Evolutionary conservation across 2,113 vertebrate species (phyloP).

Genomic region (Bos javanicus): DNA sequence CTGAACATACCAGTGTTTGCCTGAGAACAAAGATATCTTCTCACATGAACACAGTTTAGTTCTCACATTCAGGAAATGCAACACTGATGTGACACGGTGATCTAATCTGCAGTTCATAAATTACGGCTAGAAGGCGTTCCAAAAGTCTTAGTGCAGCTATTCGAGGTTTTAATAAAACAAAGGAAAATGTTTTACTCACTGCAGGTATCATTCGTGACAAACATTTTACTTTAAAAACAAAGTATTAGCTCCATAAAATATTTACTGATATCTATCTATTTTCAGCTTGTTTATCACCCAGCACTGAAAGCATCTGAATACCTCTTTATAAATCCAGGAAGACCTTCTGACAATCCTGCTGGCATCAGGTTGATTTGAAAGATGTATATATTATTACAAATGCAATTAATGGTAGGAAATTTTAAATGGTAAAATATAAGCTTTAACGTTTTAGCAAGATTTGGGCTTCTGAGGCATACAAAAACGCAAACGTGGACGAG

Average conservation of each 20-base stretch:
- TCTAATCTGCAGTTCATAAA: not conserved
- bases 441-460: not conserved
- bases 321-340: not conserved
- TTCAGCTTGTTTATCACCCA: not conserved
- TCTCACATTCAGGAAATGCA: not conserved
- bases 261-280: not conserved
- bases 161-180: slow-evolving; percentile 27
- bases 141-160: not conserved
- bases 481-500: not conserved
- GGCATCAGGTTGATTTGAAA: not conserved
- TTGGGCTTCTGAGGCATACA: not conserved
- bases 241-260: slow-evolving; percentile 29
- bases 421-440: not conserved
- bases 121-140: not conserved
- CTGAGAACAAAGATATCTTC: not conserved
- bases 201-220: not conserved
- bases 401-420: not conserved
- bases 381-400: not conserved
- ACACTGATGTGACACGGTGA: not conserved
- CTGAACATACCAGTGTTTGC: not conserved
- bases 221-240: not conserved
- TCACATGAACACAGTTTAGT: not conserved
- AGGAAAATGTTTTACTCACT: not conserved
- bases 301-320: not conserved
- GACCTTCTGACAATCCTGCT: not conserved